Evolutionary conservation across 2,888 invertebrate species (phyloP).

Genomic region (Dichetophora obliterata): DNA sequence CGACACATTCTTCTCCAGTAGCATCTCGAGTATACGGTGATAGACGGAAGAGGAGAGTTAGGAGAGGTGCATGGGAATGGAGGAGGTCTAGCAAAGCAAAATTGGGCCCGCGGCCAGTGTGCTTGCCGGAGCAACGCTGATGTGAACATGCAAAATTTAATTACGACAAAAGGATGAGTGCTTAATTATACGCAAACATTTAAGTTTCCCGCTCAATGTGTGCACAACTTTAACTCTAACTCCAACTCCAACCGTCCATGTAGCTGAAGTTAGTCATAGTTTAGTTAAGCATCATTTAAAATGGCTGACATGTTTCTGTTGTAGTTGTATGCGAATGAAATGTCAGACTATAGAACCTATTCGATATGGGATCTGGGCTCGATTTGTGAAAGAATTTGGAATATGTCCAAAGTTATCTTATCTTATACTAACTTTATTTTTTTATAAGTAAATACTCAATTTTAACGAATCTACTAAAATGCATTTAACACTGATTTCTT

Average conservation of each 20-base stretch:
- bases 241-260: neutral
- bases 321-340: too few species aligned
- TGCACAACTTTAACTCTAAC: slow-evolving; percentile 2
- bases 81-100: slow-evolving; percentile 9
- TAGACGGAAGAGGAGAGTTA: neutral
- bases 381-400: too few species aligned
- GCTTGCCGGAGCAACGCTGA: slow-evolving; percentile 49
- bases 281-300: slow-evolving; percentile 27
- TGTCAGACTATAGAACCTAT: too few species aligned
- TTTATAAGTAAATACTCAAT: too few species aligned
- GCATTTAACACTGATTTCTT: too few species aligned
- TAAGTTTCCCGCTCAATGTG: slow-evolving; percentile 57
- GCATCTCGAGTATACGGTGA: too few species aligned
- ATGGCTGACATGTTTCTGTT: neutral
- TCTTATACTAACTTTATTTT: too few species aligned
- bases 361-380: too few species aligned
- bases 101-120: slow-evolving; percentile 34
- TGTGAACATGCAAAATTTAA: slow-evolving; percentile 70
- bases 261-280: neutral
- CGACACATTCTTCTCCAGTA: neutral
- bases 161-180: slow-evolving; percentile 70
- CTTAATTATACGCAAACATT: slow-evolving; percentile 70
- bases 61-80: neutral
- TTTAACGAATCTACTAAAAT: too few species aligned
- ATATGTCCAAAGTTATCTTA: too few species aligned